phyloP scores from a whole-genome alignment of 2,888 invertebrate genomes.

The Cecidostiba fungosa region DNA sequence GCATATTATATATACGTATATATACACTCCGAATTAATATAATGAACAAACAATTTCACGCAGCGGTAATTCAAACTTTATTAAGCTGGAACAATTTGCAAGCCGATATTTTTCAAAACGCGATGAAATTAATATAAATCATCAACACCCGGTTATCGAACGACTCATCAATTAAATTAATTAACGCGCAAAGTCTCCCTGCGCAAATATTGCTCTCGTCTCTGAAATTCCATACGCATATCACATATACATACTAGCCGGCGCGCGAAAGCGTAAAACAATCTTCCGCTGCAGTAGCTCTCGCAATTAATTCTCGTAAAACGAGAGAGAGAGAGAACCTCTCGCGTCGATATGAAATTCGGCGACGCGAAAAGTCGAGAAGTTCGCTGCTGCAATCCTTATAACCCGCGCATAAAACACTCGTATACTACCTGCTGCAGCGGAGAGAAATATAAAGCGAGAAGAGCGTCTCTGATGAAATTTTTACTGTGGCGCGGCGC shows the following conservation, averaged over 20 bases:
- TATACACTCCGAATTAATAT: background rate
- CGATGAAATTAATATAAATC: background rate
- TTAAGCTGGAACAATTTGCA: background rate
- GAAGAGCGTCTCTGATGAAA: constrained; percentile 51
- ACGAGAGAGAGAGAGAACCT: background rate
- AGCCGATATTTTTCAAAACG: background rate
- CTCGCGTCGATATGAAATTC: background rate
- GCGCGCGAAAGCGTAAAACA: background rate
- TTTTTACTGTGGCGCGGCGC: constrained; percentile 51
- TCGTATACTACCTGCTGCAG: background rate
- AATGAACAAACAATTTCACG: background rate
- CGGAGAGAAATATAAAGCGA: constrained; percentile 32
- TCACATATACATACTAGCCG: background rate
- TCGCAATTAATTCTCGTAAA: constrained; percentile 13
- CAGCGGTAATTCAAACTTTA: background rate
- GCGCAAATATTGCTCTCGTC: background rate
- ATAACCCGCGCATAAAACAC: background rate
- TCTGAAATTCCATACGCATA: background rate
- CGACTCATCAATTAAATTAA: constrained; percentile 14
- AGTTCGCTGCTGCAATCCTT: background rate
- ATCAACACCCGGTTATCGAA: background rate
- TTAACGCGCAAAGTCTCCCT: background rate
- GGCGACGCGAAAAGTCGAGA: background rate
- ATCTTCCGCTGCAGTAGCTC: background rate
- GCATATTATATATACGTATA: background rate